Percentiles rank a stretch among this genome's conserved stretches.
Conservation (phyloP, 2,113 vertebrate genomes). For the Illadopsis cleaveri region DNA sequence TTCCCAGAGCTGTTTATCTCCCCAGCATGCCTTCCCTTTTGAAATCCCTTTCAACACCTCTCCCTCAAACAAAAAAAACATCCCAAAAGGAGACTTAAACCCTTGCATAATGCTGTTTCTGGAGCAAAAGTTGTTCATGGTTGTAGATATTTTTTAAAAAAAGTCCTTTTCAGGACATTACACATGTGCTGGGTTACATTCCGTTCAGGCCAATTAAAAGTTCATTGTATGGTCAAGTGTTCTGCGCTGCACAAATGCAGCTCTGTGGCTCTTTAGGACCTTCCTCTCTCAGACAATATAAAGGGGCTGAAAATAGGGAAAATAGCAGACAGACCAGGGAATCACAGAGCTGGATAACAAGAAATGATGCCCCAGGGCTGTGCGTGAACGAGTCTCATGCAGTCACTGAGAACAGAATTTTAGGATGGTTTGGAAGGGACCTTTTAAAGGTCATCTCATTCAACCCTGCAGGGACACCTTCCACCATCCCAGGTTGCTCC, state of each 20-base stretch:
- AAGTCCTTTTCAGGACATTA: background rate
- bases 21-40: background rate
- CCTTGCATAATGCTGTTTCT: background rate
- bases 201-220: background rate
- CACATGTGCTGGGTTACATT: background rate
- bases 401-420: background rate
- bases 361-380: background rate
- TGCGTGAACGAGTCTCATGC: fast-evolving
- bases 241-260: background rate
- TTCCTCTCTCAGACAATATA: background rate
- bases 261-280: background rate
- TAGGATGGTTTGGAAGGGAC: background rate
- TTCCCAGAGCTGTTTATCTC: conserved; percentile 8
- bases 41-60: conserved; percentile 27
- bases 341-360: background rate
- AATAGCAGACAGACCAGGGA: background rate
- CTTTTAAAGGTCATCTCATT: background rate
- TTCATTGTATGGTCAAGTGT: background rate
- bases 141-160: background rate
- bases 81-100: background rate
- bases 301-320: background rate
- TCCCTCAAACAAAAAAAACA: background rate
- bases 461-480: background rate
- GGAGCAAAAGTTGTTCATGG: background rate
- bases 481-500: background rate